phyloP scores from a whole-genome alignment of 2,888 invertebrate genomes.

The Gastracanthus pulcherrimus region DNA sequence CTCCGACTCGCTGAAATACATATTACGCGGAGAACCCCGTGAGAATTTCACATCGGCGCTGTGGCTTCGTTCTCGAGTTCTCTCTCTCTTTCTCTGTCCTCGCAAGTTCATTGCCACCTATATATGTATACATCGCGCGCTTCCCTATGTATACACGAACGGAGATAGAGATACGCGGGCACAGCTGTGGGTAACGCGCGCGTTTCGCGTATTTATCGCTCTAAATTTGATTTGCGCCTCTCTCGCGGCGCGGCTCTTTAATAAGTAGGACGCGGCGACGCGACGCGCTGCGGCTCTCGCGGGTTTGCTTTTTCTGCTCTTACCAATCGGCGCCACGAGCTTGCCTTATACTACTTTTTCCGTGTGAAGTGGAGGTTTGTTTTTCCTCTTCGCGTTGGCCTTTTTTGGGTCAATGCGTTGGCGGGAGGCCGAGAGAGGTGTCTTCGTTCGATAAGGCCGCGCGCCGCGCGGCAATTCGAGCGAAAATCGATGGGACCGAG shows the following conservation, averaged over 20 bases:
- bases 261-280: neutral
- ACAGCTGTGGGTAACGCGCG: neutral
- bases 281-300: slow-evolving; percentile 1
- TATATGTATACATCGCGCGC: too few species aligned
- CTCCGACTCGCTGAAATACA: neutral
- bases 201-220: neutral
- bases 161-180: neutral
- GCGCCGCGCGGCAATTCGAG: too few species aligned
- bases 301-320: neutral
- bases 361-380: neutral
- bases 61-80: neutral
- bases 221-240: slow-evolving; percentile 31
- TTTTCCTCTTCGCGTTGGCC: too few species aligned
- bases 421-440: too few species aligned
- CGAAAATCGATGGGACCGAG: too few species aligned
- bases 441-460: too few species aligned
- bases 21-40: slow-evolving; percentile 10
- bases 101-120: slow-evolving; percentile 48
- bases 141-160: too few species aligned
- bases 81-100: neutral
- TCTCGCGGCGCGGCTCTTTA: neutral
- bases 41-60: slow-evolving; percentile 37
- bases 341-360: neutral
- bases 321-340: neutral
- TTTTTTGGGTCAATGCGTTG: too few species aligned